Percentiles rank a stretch among this genome's conserved stretches.
phyloP scores from a whole-genome alignment of 1,140 invertebrate species.

The Adelges cooleyi region DNA sequence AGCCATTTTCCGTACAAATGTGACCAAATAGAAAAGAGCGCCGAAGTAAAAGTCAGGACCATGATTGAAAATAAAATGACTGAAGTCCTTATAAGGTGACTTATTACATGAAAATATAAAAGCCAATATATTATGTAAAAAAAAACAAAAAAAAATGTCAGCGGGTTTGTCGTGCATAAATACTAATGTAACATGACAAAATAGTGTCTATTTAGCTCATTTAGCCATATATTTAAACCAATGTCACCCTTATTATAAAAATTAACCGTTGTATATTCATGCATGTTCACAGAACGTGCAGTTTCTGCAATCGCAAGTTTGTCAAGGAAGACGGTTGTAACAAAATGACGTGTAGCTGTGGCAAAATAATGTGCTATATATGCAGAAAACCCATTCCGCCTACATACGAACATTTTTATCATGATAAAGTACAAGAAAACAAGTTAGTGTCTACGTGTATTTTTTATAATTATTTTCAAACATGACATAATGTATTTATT shows the following conservation, averaged over 20 bases:
- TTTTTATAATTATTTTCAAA: too few species aligned
- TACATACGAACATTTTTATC: constrained; percentile 50
- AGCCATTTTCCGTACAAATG: constrained; percentile 53
- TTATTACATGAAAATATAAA: too few species aligned
- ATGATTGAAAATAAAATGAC: constrained; percentile 55
- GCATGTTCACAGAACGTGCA: constrained; percentile 44
- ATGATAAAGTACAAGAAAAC: constrained; percentile 27
- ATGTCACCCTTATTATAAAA: too few species aligned
- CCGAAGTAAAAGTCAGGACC: constrained; percentile 43
- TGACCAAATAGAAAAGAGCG: constrained; percentile 47
- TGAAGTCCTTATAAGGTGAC: constrained; percentile 46
- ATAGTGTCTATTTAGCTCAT: too few species aligned
- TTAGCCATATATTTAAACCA: too few species aligned
- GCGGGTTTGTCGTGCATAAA: constrained; percentile 49
- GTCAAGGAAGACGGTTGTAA: constrained; percentile 57
- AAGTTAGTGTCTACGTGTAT: background rate
- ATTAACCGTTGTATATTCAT: too few species aligned
- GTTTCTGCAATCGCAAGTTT: constrained; percentile 46
- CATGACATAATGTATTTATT: background rate
- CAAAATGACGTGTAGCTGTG: constrained; percentile 56
- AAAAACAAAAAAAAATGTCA: too few species aligned
- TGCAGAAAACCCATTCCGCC: constrained; percentile 45
- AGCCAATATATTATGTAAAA: too few species aligned
- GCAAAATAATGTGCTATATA: constrained; percentile 55
- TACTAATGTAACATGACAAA: too few species aligned